Base-by-base conservation (phyloP, 2,113 vertebrate species). In the Macquaria ambigua region DNA sequence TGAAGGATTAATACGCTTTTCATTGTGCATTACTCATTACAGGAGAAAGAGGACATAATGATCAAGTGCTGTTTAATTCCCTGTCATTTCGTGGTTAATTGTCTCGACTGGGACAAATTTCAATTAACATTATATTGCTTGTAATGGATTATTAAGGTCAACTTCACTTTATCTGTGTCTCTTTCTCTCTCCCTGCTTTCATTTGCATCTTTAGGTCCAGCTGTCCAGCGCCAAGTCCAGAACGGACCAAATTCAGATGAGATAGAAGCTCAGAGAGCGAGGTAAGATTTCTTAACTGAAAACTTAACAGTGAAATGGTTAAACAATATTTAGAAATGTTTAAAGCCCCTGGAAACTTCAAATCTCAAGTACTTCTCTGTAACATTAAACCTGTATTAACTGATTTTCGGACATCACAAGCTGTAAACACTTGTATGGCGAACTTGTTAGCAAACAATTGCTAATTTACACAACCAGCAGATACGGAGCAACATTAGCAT, bases 231-330 rank as follows among this genome's bases (percentile, higher is more conserved):
- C 74, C 98, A 97, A 31, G 94, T 95, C 84, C 96, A 96, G 89
- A 99, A 99, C 93, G 98, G 98, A 77, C 98, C 97, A n/a, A 97
- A 96, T 66, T 96, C 98, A 87, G 98, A 99, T 46, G 98, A 99
- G 93, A 96, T 98, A 89, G 98, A 99, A 92, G 96, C 96, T 83
- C 98, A 99, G 93, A 97, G 98, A 96, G 93, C 94, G 0, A 98
- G 98, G 98, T 99, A 94, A 94, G 37, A 5, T 5, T 39, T 21
- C 3, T 71, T 34, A 10, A 14, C 66, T 53, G 59, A 62, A 46
- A 46, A 63, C n/a, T 3, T 14, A 46, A 20, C 28, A n/a, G 37
- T 69, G 8, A 25, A 48, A 37, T 63, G 53, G 18, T 59, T 70
- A 0, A 28, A 77, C 4, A 43, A 59, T 20, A 46, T 16, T 41